Conservation (phyloP, 2,797 vertebrate species). For the Poeciliopsis infans region DNA sequence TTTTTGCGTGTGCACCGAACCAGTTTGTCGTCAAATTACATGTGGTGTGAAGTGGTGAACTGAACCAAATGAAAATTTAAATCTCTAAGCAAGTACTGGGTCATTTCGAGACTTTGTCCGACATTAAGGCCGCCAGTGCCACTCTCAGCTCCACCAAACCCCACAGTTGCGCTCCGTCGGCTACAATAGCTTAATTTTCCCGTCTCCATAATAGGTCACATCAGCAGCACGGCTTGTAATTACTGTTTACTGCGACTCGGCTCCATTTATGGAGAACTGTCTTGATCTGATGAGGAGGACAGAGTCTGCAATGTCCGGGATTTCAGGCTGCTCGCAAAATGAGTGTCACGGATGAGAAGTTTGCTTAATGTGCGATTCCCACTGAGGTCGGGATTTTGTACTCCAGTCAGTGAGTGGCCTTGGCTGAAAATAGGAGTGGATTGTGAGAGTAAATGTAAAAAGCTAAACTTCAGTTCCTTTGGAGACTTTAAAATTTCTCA, state of each 20-base stretch:
- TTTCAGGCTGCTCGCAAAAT: conserved; percentile 59
- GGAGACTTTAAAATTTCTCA: not conserved
- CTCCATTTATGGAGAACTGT: conserved; percentile 68
- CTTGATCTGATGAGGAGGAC: conserved; percentile 45
- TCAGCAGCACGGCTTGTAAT: conserved; percentile 57
- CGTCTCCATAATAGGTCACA: conserved; percentile 61
- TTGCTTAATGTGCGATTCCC: conserved; percentile 57
- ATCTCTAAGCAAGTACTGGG: not conserved
- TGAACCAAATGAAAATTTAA: not conserved
- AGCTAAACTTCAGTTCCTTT: not conserved
- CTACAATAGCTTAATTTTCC: conserved; percentile 55
- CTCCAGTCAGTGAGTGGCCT: conserved; percentile 30
- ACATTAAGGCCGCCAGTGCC: conserved; percentile 14
- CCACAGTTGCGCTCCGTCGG: conserved; percentile 47
- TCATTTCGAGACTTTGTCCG: conserved; percentile 27
- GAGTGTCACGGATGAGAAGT: conserved; percentile 63
- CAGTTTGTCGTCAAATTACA: not conserved
- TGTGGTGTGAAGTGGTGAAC: not conserved
- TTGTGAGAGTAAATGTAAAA: conserved; percentile 13
- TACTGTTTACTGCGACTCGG: conserved; percentile 63
- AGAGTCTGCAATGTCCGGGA: conserved; percentile 62
- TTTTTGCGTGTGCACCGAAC: not conserved
- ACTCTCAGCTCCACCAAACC: conserved; percentile 15
- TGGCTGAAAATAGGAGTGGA: conserved; percentile 37
- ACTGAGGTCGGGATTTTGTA: conserved; percentile 65